A percentile compares a stretch with the other conserved stretches of the same genome.
phyloP scores from a whole-genome alignment of 2,797 vertebrate genomes.

The Hydrocynus forskahlii region DNA sequence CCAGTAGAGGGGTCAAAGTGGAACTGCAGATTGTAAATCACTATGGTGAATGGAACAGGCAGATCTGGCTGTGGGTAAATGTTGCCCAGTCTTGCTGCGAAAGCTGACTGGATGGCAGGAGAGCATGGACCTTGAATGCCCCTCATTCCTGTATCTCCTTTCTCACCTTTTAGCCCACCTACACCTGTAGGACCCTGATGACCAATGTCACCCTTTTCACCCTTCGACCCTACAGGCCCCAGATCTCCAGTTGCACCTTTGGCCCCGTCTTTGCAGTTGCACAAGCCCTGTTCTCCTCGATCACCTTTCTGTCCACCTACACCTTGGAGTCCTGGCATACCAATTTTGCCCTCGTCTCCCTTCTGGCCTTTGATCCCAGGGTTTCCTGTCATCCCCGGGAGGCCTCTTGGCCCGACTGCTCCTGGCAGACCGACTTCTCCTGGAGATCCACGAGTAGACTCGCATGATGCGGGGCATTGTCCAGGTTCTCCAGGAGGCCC shows the following conservation, averaged over 20 bases:
- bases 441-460: slow-evolving; percentile 54
- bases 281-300: slow-evolving; percentile 66
- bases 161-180: slow-evolving; percentile 62
- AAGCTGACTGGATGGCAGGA: slow-evolving; percentile 71
- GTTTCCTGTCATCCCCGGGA: slow-evolving; percentile 65
- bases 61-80: slow-evolving; percentile 48
- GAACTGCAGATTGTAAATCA: slow-evolving; percentile 63
- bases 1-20: slow-evolving; percentile 56
- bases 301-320: slow-evolving; percentile 66
- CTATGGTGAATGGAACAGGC: slow-evolving; percentile 66
- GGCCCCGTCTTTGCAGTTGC: slow-evolving; percentile 69
- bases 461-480: slow-evolving; percentile 67
- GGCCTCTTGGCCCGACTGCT: slow-evolving; percentile 64
- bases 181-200: slow-evolving; percentile 59
- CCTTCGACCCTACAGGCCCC: slow-evolving; percentile 67
- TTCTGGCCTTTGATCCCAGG: slow-evolving; percentile 63
- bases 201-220: slow-evolving; percentile 66
- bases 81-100: slow-evolving; percentile 61
- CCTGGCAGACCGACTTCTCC: slow-evolving; percentile 70
- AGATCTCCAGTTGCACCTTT: slow-evolving; percentile 61
- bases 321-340: slow-evolving; percentile 62
- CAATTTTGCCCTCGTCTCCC: slow-evolving; percentile 70
- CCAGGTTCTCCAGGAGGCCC: slow-evolving; percentile 72
- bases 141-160: slow-evolving; percentile 62
- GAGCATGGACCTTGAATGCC: slow-evolving; percentile 74